Percentiles rank a stretch among this genome's conserved stretches.
Evolutionary conservation across 2,797 vertebrate species (phyloP).

Genomic region (Smutsia temminckii): DNA sequence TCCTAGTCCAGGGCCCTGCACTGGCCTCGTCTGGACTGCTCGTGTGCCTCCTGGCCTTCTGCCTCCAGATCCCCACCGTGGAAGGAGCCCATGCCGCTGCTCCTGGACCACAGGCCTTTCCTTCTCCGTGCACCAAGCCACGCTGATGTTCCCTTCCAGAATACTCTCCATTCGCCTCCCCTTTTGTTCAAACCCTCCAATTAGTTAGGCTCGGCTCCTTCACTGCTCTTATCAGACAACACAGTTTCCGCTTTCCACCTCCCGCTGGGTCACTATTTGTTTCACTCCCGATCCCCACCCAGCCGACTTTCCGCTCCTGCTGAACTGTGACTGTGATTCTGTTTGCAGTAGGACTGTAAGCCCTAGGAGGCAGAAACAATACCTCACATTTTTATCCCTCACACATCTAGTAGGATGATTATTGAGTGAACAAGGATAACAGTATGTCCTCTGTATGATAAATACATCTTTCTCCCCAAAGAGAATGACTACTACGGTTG

Average conservation of each 20-base stretch:
- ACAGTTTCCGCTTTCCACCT: accelerated
- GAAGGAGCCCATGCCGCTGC: accelerated
- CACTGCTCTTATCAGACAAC: accelerated
- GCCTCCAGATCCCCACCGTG: background rate
- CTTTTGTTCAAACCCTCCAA: background rate
- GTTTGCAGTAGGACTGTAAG: background rate
- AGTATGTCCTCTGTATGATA: background rate
- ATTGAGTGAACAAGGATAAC: accelerated
- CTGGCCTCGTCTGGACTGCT: background rate
- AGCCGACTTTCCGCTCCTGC: background rate
- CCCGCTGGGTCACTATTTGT: accelerated
- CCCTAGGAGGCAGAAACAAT: background rate
- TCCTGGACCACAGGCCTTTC: accelerated
- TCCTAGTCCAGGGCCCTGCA: background rate
- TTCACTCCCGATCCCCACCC: accelerated
- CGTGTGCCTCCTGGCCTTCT: accelerated
- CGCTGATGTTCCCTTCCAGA: background rate
- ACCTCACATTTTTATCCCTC: too few relatives aligned
- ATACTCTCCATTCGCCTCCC: background rate
- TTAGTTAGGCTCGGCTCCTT: background rate
- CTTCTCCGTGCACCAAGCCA: accelerated
- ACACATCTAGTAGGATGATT: accelerated
- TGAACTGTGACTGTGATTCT: background rate
- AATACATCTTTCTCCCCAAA: background rate
- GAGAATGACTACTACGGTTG: accelerated